Evolutionary conservation across 2,888 invertebrate species (phyloP).

Genomic region (Choristoneura rosaceana): DNA sequence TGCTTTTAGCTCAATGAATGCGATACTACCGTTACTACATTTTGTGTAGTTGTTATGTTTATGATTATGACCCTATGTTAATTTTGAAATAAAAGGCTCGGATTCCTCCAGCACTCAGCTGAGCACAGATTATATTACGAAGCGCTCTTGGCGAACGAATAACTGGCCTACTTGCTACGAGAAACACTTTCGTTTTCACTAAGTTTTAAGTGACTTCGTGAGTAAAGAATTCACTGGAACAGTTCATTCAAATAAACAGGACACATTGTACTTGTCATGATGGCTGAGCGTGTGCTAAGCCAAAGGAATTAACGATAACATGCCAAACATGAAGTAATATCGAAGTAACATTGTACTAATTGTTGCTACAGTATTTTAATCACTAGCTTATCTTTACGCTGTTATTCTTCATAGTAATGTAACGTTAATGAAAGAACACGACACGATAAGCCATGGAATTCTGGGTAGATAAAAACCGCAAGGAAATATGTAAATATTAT

Average conservation of each 20-base stretch:
- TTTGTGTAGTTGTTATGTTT: not conserved
- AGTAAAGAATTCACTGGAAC: too few relatives aligned
- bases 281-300: not conserved
- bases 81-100: not conserved
- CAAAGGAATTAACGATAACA: not conserved
- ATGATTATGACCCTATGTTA: not conserved
- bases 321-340: not conserved
- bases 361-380: not conserved
- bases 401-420: not conserved
- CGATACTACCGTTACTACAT: not conserved
- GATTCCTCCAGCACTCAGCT: not conserved
- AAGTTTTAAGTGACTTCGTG: too few relatives aligned
- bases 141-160: not conserved
- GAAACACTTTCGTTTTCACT: too few relatives aligned
- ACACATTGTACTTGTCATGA: too few relatives aligned
- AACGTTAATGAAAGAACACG: not conserved
- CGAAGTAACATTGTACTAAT: not conserved
- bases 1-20: constrained; percentile 1
- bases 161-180: not conserved
- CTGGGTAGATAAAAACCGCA: not conserved
- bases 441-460: not conserved
- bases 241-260: too few relatives aligned
- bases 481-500: not conserved
- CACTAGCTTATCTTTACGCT: not conserved
- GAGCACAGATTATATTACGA: not conserved